Evolutionary conservation across 2,113 vertebrate genomes (phyloP), one percentile per base, ranked within the genome.

Genomic region (Loxodonta africana): DNA sequence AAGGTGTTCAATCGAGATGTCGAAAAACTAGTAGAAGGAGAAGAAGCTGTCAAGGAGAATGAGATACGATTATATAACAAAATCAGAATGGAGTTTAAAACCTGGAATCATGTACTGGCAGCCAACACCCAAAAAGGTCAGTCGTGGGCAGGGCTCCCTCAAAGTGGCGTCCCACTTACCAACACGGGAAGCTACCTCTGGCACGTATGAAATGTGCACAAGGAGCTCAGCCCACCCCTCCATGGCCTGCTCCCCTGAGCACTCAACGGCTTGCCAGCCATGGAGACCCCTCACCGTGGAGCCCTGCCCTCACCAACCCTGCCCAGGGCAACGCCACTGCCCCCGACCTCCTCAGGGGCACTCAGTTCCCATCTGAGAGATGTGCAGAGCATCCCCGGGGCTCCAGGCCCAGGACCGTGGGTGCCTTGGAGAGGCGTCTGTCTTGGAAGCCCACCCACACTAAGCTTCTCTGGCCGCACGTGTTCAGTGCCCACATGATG

Each of bases 1-100:
- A 98, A 98, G 20, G 20, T 81, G 1, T 99, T 99, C 97, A 99
- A 69, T 37, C 97, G 97, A 1, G 98, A 98, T 78, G 95, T 98
- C 37, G 95, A 97, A 80, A 98, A 78, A 74, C 95, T 99, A 90
- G 96, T 96, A 3, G 89, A 85, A 33, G 99, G 99, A 78, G 99
- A 99, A 78, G 99, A 99, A 37, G 88, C 98, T 28, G 98, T 97
- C 26, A 97, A 88, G 90, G 87, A 97, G n/a, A 95, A 98, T 0
- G 88, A 88, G 5, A 26, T 97, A 25, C 98, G 98, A 30, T 88
- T 99, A n/a, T 99, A 98, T 71, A 98, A 98, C 63, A 62, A 41
- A 2, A 96, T 99, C 87, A 98, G 99, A 78, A 81, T 11, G n/a
- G 95, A 98, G 84, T 99, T 99, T 97, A 90, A 51, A 33, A 46